Conservation (phyloP, 2,888 invertebrate genomes). For the Plutella xylostella region DNA sequence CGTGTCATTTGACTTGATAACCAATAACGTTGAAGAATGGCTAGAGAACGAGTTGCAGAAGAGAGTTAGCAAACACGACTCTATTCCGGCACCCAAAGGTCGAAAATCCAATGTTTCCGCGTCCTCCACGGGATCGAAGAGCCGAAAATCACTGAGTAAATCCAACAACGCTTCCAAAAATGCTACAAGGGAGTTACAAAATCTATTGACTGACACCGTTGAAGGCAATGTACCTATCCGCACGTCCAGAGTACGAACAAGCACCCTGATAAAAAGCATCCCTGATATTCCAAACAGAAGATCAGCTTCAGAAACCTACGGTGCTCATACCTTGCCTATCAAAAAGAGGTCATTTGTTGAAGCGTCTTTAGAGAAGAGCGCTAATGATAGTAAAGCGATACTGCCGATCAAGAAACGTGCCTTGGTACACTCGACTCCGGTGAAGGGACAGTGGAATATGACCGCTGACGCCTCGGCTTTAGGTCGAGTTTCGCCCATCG, state of each 20-base stretch:
- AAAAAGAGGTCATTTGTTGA: constrained; percentile 40
- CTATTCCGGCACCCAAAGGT: constrained; percentile 3
- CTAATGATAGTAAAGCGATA: background rate
- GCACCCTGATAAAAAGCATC: constrained; percentile 16
- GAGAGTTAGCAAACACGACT: no score
- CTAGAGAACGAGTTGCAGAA: constrained; percentile 31
- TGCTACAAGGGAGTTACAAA: constrained; percentile 32
- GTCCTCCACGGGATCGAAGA: no score
- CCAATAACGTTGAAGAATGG: constrained; percentile 39
- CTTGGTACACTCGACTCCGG: constrained; percentile 47
- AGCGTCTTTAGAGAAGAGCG: background rate
- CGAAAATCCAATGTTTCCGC: background rate
- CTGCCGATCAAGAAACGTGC: constrained; percentile 45
- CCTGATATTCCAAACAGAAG: constrained; percentile 14
- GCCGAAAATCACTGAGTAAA: constrained; percentile 7
- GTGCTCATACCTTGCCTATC: constrained; percentile 35
- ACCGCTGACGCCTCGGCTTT: constrained; percentile 30
- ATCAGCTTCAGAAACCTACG: constrained; percentile 30
- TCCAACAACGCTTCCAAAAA: constrained; percentile 7
- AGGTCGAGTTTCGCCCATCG: constrained; percentile 46
- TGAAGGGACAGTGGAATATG: constrained; percentile 28
- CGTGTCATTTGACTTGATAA: constrained; percentile 27
- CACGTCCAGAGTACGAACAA: constrained; percentile 24
- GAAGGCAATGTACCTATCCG: constrained; percentile 29
- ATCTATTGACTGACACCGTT: constrained; percentile 33